Conservation (phyloP, 2,113 vertebrate species). For the Phaethon lepturus region DNA sequence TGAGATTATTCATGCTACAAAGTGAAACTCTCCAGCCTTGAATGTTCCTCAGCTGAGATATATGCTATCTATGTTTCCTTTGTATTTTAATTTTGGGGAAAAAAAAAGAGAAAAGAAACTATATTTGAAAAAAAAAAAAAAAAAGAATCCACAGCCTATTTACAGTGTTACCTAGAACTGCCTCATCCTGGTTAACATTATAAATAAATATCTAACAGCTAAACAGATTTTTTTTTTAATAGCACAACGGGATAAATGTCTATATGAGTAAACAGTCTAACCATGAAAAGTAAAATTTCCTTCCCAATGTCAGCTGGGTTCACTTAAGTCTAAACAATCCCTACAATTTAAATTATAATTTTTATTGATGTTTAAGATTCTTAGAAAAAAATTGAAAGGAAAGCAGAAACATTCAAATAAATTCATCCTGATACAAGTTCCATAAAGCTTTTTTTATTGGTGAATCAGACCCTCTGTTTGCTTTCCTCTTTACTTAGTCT, state of each 20-base stretch:
- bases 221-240: neutral
- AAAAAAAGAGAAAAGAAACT: neutral
- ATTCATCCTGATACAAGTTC: neutral
- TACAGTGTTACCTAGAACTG: neutral
- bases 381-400: neutral
- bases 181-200: neutral
- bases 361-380: neutral
- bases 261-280: neutral
- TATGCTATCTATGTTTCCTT: neutral
- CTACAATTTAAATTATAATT: neutral
- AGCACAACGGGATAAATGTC: neutral
- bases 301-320: neutral
- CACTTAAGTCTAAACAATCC: neutral
- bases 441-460: neutral
- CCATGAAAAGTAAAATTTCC: neutral
- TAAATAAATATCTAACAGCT: neutral
- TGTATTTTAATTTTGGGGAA: neutral
- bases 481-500: neutral
- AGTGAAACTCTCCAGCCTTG: neutral
- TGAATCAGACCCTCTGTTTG: neutral
- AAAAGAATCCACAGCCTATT: rapidly evolving
- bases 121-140: too few relatives aligned
- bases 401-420: neutral
- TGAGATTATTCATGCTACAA: neutral
- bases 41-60: neutral